These are phyloP conservation scores for Gonatopus flavifemur DNA, from an alignment of 1,140 invertebrate genomes.

Conservation along the genomic window DNA sequence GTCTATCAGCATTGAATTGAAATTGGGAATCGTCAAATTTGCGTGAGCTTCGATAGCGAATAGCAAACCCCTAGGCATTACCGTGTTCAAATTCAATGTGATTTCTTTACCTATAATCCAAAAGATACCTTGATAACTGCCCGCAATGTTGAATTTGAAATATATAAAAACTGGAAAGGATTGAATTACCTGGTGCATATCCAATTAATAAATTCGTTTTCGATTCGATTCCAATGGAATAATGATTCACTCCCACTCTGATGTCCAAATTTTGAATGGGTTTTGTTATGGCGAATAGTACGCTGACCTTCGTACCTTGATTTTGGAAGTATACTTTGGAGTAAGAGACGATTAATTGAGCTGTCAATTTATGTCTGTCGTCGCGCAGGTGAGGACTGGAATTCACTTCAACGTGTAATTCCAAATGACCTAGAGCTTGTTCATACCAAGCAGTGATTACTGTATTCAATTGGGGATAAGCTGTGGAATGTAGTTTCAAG, in stretches of 20 bases:
- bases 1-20: slow-evolving; percentile 62
- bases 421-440: slow-evolving; percentile 60
- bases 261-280: slow-evolving; percentile 57
- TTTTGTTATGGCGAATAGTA: slow-evolving; percentile 53
- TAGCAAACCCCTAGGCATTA: slow-evolving; percentile 59
- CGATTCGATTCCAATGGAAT: slow-evolving; percentile 40
- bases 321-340: slow-evolving; percentile 55
- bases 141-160: neutral
- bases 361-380: slow-evolving; percentile 60
- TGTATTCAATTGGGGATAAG: slow-evolving; percentile 76
- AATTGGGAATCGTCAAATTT: slow-evolving; percentile 65
- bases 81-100: slow-evolving; percentile 54
- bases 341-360: slow-evolving; percentile 61
- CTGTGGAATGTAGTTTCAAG: slow-evolving; percentile 68
- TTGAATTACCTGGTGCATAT: slow-evolving; percentile 53
- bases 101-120: slow-evolving; percentile 66
- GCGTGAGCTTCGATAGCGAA: slow-evolving; percentile 63
- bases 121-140: slow-evolving; percentile 11
- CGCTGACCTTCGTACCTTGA: slow-evolving; percentile 52
- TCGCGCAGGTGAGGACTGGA: slow-evolving; percentile 56
- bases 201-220: slow-evolving; percentile 49
- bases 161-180: neutral
- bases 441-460: slow-evolving; percentile 67
- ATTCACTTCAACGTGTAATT: slow-evolving; percentile 58
- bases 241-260: slow-evolving; percentile 51